phyloP scores from a whole-genome alignment of 2,797 vertebrate genomes.

The Rousettus madagascariensis region DNA sequence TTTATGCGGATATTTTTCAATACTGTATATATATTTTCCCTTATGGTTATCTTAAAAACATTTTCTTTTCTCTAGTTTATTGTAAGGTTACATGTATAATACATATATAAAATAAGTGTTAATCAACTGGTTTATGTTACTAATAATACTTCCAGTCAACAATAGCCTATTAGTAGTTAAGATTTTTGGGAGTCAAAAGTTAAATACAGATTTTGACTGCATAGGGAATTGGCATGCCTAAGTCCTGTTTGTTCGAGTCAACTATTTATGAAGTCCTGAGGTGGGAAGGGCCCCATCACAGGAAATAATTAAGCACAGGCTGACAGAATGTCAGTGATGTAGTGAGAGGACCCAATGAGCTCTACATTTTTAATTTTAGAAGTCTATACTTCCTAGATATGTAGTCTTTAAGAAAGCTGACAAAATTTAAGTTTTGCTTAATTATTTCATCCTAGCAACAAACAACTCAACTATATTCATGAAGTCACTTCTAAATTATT shows the following conservation, averaged over 20 bases:
- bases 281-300: neutral
- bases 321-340: neutral
- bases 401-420: neutral
- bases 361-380: neutral
- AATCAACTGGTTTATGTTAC: neutral
- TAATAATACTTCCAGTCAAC: neutral
- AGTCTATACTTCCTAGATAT: neutral
- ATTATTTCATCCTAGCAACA: neutral
- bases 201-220: neutral
- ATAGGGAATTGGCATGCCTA: neutral
- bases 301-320: neutral
- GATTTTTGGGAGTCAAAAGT: neutral
- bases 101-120: neutral
- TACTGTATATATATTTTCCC: neutral
- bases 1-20: neutral
- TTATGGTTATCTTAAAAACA: neutral
- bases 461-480: neutral
- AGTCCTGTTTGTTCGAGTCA: neutral
- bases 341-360: neutral
- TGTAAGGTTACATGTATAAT: neutral
- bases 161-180: neutral
- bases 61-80: neutral
- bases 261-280: neutral
- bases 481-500: neutral
- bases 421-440: neutral